phyloP scores from a whole-genome alignment of 2,797 vertebrate species.

The Hydrolagus colliei region DNA sequence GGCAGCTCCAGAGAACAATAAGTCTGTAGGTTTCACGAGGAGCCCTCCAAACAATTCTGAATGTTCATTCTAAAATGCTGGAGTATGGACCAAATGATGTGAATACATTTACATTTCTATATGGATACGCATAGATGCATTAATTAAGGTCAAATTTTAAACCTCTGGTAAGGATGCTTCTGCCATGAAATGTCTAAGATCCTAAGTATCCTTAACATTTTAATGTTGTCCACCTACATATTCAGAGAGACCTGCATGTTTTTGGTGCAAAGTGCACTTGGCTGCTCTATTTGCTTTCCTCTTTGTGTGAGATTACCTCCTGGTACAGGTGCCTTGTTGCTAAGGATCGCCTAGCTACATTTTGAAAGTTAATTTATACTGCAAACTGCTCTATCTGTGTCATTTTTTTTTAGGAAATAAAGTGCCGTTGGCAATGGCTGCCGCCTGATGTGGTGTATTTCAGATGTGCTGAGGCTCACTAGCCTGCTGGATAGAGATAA shows the following conservation, averaged over 20 bases:
- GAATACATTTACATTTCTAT: too few species aligned
- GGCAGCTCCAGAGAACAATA: background rate
- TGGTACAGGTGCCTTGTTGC: background rate
- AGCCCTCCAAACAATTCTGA: background rate
- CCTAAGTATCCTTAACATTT: background rate
- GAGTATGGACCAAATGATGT: background rate
- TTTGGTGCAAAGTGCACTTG: background rate
- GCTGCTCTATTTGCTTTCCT: background rate
- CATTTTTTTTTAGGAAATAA: background rate
- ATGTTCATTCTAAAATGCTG: background rate
- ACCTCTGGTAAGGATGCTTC: too few species aligned
- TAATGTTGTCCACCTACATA: background rate
- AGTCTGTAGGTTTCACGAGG: background rate
- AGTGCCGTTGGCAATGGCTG: background rate
- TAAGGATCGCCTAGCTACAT: background rate
- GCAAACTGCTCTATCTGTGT: conserved; percentile 4
- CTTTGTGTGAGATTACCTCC: background rate
- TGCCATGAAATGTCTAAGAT: too few species aligned
- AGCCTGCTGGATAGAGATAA: conserved; percentile 28
- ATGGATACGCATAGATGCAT: too few species aligned
- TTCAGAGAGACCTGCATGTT: background rate
- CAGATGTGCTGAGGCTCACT: conserved; percentile 9
- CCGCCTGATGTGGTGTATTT: conserved; percentile 13
- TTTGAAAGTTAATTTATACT: conserved; percentile 9
- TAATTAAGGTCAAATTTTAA: too few species aligned